phyloP scores from a whole-genome alignment of 2,888 invertebrate species.

The Athripsodes cinereus region DNA sequence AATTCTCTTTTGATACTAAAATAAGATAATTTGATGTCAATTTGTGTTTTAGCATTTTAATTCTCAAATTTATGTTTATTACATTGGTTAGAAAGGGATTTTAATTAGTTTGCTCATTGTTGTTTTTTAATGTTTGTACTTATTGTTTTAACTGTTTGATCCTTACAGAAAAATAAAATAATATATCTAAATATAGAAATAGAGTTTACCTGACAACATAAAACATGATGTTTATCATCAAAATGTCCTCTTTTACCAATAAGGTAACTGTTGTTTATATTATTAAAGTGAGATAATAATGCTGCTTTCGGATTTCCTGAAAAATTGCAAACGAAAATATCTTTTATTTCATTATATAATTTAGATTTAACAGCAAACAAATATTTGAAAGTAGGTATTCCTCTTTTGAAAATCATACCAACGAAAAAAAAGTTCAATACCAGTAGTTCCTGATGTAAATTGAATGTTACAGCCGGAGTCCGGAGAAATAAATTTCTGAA shows the following conservation, averaged over 20 bases:
- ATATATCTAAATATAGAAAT: no score
- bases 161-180: no score
- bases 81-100: no score
- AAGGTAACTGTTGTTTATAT: slow-evolving; percentile 72
- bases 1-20: no score
- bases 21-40: no score
- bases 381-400: not conserved
- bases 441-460: slow-evolving; percentile 66
- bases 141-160: no score
- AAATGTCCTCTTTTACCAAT: slow-evolving; percentile 51
- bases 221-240: slow-evolving; percentile 43
- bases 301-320: slow-evolving; percentile 73
- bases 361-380: not conserved
- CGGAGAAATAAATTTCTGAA: slow-evolving; percentile 55
- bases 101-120: no score
- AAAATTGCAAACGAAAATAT: slow-evolving; percentile 17
- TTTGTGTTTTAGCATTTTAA: no score
- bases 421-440: no score
- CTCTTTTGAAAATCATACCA: not conserved
- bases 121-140: no score
- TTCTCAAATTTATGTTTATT: no score
- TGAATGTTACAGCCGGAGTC: slow-evolving; percentile 72
- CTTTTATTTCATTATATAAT: not conserved
- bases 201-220: slow-evolving; percentile 51
- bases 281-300: slow-evolving; percentile 63